These are phyloP conservation scores for Cheilosia vernalis DNA, from an alignment of 2,888 invertebrate species.

Conservation along the genomic window DNA sequence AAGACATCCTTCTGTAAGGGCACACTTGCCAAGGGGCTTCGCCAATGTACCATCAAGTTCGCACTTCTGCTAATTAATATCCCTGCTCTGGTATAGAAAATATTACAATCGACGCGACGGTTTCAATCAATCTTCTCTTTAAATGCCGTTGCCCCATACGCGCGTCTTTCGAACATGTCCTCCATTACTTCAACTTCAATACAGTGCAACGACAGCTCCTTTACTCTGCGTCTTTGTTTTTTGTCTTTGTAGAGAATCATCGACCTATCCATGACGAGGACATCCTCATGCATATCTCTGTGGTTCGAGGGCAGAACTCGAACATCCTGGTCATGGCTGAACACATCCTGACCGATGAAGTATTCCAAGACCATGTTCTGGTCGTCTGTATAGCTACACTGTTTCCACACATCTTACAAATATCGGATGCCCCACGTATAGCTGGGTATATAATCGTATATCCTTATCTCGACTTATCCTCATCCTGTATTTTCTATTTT, in stretches of 20 bases:
- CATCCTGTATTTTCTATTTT: conserved; percentile 21
- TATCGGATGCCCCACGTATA: neutral
- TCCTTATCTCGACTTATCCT: conserved; percentile 21
- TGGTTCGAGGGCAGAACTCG: conserved; percentile 15
- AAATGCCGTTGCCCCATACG: conserved; percentile 13
- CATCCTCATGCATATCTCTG: conserved; percentile 17
- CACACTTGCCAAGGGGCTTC: neutral
- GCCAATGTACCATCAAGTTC: conserved; percentile 4
- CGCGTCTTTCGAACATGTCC: neutral
- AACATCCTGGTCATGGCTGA: conserved; percentile 41
- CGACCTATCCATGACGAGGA: conserved; percentile 1
- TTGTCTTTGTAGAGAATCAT: neutral
- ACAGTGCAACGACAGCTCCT: neutral
- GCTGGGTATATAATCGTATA: neutral
- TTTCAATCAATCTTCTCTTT: conserved; percentile 27
- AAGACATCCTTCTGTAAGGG: conserved; percentile 1
- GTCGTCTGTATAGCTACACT: neutral
- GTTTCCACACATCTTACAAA: too few species aligned
- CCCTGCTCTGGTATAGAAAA: neutral
- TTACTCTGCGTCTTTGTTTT: neutral
- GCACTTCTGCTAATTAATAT: conserved; percentile 58
- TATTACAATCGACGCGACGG: neutral
- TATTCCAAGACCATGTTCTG: conserved; percentile 12
- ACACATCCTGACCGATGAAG: conserved; percentile 18
- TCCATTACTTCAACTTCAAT: conserved; percentile 9